Conservation (phyloP, 2,888 invertebrate genomes). For the Mimachlamys varia region DNA sequence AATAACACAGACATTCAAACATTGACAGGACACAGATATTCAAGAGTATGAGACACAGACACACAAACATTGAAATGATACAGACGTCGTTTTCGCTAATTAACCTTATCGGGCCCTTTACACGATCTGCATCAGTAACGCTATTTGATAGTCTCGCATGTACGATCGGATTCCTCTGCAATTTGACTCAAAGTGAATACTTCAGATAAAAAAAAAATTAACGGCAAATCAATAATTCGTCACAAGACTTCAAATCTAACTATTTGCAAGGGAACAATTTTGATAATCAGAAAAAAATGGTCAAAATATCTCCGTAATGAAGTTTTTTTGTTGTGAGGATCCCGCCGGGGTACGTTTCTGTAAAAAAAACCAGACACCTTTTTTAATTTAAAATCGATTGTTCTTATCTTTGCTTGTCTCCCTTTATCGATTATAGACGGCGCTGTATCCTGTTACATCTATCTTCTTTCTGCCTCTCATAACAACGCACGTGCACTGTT, state of each 20-base stretch:
- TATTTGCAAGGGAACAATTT: not conserved
- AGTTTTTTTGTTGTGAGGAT: not conserved
- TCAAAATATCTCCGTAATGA: conserved; percentile 15
- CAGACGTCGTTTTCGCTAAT: not conserved
- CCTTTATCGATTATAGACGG: not conserved
- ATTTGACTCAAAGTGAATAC: conserved; percentile 15
- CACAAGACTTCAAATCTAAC: not conserved
- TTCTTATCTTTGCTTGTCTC: not conserved
- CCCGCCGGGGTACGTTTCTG: not conserved
- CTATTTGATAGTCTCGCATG: conserved; percentile 20
- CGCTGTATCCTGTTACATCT: not conserved
- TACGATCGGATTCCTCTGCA: not conserved
- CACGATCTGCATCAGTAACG: not conserved
- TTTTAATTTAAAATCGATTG: not conserved
- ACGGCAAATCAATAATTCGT: not conserved
- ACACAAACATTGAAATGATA: not conserved
- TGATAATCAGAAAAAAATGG: not conserved
- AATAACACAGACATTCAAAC: conserved; percentile 7
- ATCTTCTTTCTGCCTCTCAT: not conserved
- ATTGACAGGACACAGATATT: conserved; percentile 1
- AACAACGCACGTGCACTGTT: not conserved
- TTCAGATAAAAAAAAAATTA: not conserved
- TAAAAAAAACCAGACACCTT: not conserved
- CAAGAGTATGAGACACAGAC: not conserved
- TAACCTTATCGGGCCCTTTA: not conserved